These are phyloP conservation scores for Subacronicta megacephala DNA, from an alignment of 2,888 invertebrate genomes.

Conservation along the genomic window DNA sequence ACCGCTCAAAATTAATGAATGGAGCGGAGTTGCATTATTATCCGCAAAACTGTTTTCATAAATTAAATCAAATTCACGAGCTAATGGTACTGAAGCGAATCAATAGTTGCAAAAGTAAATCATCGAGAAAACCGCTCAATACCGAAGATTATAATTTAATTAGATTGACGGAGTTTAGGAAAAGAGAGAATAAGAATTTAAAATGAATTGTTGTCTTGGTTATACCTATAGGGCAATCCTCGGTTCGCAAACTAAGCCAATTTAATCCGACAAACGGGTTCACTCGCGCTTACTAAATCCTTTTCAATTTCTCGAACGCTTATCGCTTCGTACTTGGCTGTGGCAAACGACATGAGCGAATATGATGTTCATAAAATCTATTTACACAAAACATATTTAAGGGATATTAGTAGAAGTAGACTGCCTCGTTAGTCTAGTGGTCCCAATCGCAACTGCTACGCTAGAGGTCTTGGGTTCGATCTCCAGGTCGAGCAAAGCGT, in stretches of 20 bases:
- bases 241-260: conserved; percentile 75
- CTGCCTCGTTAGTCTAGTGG: no score
- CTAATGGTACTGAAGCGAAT: conserved; percentile 9
- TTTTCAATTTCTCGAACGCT: conserved; percentile 79
- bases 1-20: conserved; percentile 12
- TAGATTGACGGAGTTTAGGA: conserved; percentile 26
- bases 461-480: no score
- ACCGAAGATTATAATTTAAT: conserved; percentile 38
- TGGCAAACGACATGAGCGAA: conserved; percentile 21
- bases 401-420: conserved; percentile 5
- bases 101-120: conserved; percentile 31
- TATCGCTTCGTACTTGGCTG: conserved; percentile 61
- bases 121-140: conserved; percentile 25
- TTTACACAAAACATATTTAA: conserved; percentile 14
- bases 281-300: conserved; percentile 73
- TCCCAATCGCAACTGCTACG: no score
- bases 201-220: conserved; percentile 44
- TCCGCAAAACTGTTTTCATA: conserved; percentile 6
- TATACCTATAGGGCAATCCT: conserved; percentile 52
- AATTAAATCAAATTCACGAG: conserved; percentile 10
- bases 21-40: conserved; percentile 22
- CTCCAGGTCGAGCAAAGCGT: no score
- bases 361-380: conserved; percentile 14
- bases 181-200: conserved; percentile 23
- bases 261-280: conserved; percentile 76